phyloP scores from a whole-genome alignment of 2,888 invertebrate species.

The Branchinecta sandiegonensis region DNA sequence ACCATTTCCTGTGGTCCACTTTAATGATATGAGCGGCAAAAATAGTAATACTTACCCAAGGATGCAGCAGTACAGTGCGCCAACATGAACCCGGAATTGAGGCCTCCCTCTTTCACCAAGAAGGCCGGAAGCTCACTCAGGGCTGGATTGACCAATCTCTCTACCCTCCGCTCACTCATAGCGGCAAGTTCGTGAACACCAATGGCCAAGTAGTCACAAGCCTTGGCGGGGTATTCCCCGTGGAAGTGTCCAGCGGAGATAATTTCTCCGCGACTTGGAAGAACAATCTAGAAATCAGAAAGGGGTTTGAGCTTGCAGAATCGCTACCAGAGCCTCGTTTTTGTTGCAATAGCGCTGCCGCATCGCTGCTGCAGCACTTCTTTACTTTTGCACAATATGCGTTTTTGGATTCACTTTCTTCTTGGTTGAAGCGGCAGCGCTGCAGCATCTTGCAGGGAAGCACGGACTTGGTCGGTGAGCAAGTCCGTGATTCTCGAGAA shows the following conservation, averaged over 20 bases:
- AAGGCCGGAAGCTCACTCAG: constrained; percentile 50
- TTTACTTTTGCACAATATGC: too few relatives aligned
- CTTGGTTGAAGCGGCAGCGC: too few relatives aligned
- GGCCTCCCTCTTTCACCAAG: constrained; percentile 47
- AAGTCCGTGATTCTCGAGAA: too few relatives aligned
- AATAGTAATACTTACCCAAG: constrained; percentile 37
- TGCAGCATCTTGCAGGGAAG: too few relatives aligned
- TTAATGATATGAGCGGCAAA: too few relatives aligned
- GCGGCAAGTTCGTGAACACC: constrained; percentile 48
- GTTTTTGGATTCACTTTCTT: too few relatives aligned
- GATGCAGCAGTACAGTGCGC: constrained; percentile 51
- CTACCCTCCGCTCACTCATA: constrained; percentile 49
- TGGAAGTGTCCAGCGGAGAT: constrained; percentile 54
- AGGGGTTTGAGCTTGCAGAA: not conserved
- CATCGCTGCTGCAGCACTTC: too few relatives aligned
- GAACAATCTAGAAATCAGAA: constrained; percentile 36
- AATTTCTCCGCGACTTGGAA: constrained; percentile 44
- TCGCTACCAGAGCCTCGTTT: too few relatives aligned
- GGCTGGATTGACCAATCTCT: constrained; percentile 48
- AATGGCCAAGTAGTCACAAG: constrained; percentile 48
- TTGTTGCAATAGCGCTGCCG: too few relatives aligned
- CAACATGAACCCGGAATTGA: constrained; percentile 54
- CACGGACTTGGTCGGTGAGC: too few relatives aligned
- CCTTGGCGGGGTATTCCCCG: constrained; percentile 54
- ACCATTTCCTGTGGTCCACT: too few relatives aligned